These are phyloP conservation scores for Neofelis nebulosa DNA, from an alignment of 2,113 vertebrate genomes.

Conservation along the genomic window DNA sequence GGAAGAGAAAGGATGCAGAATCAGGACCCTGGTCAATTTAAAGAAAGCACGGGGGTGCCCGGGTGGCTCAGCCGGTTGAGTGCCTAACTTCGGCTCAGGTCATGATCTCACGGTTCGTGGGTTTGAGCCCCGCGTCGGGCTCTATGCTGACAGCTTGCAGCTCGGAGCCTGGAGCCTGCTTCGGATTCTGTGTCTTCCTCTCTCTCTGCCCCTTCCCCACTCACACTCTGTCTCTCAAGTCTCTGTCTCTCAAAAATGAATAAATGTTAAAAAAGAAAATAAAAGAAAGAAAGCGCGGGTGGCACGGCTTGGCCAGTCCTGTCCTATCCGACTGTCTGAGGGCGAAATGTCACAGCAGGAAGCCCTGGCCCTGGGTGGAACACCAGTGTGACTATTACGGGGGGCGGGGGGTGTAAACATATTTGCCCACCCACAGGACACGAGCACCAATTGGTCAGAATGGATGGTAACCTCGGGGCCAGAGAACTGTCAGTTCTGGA, in stretches of 20 bases:
- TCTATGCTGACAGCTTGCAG: too few species aligned
- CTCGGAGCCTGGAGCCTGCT: too few species aligned
- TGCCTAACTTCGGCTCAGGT: rapidly evolving
- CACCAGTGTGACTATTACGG: neutral
- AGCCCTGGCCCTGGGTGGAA: neutral
- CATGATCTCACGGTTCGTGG: too few species aligned
- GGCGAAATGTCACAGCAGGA: neutral
- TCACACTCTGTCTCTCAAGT: too few species aligned
- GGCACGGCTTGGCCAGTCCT: neutral
- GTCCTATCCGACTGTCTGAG: neutral
- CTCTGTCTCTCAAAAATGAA: too few species aligned
- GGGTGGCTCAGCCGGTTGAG: too few species aligned
- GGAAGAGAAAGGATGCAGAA: neutral
- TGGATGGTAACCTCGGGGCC: neutral
- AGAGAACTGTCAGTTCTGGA: neutral
- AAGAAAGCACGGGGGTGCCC: neutral
- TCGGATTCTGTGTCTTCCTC: too few species aligned
- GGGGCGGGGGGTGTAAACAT: neutral
- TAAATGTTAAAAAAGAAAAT: too few species aligned
- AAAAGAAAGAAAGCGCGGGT: neutral
- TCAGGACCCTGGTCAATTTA: neutral
- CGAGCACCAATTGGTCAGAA: neutral
- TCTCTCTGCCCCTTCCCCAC: too few species aligned
- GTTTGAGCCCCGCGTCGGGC: too few species aligned
- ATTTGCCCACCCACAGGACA: too few species aligned